Percentiles rank a stretch among this genome's conserved stretches.
phyloP scores from a whole-genome alignment of 2,888 invertebrate genomes.

The Parnassius mnemosyne region DNA sequence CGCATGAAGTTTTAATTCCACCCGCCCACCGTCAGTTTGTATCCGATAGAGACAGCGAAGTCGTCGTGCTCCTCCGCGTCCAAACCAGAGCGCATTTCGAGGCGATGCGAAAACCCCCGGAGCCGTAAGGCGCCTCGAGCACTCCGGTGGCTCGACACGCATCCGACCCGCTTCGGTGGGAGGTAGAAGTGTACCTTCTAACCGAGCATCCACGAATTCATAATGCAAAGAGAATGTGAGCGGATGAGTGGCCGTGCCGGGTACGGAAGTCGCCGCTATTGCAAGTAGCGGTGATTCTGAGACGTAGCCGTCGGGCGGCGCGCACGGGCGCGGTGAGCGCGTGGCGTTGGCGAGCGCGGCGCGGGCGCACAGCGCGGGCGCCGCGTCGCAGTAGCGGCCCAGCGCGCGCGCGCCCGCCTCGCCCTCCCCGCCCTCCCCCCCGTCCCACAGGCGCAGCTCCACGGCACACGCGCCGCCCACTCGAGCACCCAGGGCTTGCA shows the following conservation, averaged over 20 bases:
- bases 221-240: constrained; percentile 87
- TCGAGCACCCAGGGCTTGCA: constrained; percentile 31
- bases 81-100: constrained; percentile 91
- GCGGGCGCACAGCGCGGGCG: constrained; percentile 91
- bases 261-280: constrained; percentile 76
- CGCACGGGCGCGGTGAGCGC: constrained; percentile 89
- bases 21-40: constrained; percentile 83
- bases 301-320: constrained; percentile 89
- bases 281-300: constrained; percentile 59
- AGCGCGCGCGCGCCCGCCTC: constrained; percentile 68
- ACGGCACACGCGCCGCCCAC: constrained; percentile 79
- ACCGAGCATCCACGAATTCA: constrained; percentile 90
- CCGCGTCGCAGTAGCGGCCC: constrained; percentile 86
- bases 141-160: constrained; percentile 55
- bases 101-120: constrained; percentile 85
- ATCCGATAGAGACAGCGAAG: constrained; percentile 89
- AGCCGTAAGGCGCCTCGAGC: constrained; percentile 57
- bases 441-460: constrained; percentile 86
- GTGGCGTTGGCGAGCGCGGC: constrained; percentile 86
- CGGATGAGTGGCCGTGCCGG: constrained; percentile 90
- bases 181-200: constrained; percentile 85
- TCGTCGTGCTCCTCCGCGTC: constrained; percentile 88
- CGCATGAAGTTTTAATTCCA: constrained; percentile 83
- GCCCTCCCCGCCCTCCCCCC: constrained; percentile 55
- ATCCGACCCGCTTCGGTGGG: constrained; percentile 45